A percentile compares a stretch with the other conserved stretches of the same genome.
These are phyloP conservation scores for Stenodema calcarata DNA, from an alignment of 2,888 invertebrate genomes.

Conservation along the genomic window DNA sequence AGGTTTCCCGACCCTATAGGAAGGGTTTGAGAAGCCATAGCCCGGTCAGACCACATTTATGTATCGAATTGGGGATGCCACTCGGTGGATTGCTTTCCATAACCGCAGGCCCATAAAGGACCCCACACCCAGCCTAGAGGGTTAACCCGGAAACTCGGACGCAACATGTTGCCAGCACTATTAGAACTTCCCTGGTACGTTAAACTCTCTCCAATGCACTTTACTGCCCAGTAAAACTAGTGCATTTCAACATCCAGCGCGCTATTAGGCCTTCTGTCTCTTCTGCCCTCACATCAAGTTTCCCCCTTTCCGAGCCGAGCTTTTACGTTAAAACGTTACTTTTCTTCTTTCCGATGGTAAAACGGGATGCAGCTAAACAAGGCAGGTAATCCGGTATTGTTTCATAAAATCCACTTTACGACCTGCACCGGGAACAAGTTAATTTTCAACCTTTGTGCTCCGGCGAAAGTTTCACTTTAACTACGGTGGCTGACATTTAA, in stretches of 20 bases:
- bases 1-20: background rate
- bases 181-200: background rate
- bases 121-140: background rate
- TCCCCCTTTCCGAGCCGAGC: background rate
- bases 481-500: background rate
- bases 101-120: background rate
- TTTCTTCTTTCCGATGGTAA: background rate
- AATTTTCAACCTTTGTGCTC: background rate
- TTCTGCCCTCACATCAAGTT: background rate
- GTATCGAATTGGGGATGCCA: background rate
- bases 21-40: background rate
- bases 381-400: background rate
- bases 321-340: background rate
- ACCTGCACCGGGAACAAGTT: background rate
- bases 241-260: background rate
- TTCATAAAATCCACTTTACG: background rate
- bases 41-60: background rate
- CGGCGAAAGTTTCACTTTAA: background rate
- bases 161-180: conserved; percentile 28
- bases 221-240: conserved; percentile 21
- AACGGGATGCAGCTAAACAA: conserved; percentile 2
- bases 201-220: conserved; percentile 8
- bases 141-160: background rate
- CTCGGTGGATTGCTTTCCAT: background rate
- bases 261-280: background rate